Percentiles rank a stretch among this genome's conserved stretches.
phyloP scores from a whole-genome alignment of 2,888 invertebrate genomes.

The Tipula helvola region DNA sequence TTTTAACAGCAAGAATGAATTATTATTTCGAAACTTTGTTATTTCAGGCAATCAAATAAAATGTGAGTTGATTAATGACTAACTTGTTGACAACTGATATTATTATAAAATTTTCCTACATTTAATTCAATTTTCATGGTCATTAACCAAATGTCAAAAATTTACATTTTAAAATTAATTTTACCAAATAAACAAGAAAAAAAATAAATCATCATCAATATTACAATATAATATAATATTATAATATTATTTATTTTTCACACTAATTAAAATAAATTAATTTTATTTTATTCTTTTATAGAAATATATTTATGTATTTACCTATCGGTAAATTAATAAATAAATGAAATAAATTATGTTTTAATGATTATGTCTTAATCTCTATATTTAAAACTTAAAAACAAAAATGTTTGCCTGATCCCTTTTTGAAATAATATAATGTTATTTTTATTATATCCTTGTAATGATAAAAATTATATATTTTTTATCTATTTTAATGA shows the following conservation, averaged over 20 bases:
- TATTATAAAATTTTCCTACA: background rate
- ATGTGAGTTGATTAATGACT: background rate
- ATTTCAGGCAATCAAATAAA: too few relatives aligned
- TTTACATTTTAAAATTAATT: background rate
- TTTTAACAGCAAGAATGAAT: too few relatives aligned
- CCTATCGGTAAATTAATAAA: background rate
- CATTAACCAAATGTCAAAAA: background rate
- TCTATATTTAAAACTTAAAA: background rate
- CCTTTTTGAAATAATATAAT: background rate
- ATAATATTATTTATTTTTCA: background rate
- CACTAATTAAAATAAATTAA: background rate
- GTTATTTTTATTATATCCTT: background rate
- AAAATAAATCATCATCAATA: background rate
- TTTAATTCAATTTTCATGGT: background rate
- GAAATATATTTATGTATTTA: background rate
- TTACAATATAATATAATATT: background rate
- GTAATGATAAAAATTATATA: background rate
- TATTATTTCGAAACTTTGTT: too few relatives aligned
- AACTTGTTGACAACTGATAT: background rate
- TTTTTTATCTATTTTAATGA: background rate
- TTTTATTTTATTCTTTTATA: background rate
- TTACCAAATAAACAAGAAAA: background rate
- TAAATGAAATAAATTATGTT: background rate
- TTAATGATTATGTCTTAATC: background rate
- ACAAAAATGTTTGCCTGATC: background rate